Base-by-base conservation (phyloP, 2,113 vertebrate species). In the Lepisosteus osseus region DNA sequence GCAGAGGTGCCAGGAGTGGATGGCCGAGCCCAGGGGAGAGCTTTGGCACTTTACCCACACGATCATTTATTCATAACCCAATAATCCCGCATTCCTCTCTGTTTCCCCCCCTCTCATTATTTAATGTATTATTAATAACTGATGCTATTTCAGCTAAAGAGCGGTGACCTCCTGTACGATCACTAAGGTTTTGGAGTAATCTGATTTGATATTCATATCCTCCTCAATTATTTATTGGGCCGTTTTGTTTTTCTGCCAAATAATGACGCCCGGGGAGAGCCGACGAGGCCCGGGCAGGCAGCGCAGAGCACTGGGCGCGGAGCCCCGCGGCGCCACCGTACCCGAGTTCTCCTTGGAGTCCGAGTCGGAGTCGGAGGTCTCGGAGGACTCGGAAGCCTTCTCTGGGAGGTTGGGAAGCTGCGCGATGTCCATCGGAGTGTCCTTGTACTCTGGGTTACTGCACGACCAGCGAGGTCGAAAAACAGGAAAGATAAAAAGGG, bases 271-370 rank as follows among this genome's bases (percentile, higher is more conserved):
- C 47, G 47, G 47, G 47, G 47, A 51, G 47, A 51, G 47, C 47
- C 9, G 47, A 51, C 47, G 47, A 9, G 5, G 47, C 47, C 47
- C 9, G 47, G 47, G 47, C 47, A 5, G 5, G 47, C 47, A 6
- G 47, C 9, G 47, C 47, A 2, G 47, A 5, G 9, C 5, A 17
- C 15, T 17, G 15, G 15, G 15, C 15, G 47, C 47, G 47, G 47
- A 5, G 9, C 5, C 47, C 47, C 47, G 2, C 47, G 5, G 5
- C 9, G 47, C 47, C 47, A 9, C 62, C 57, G 15, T 93, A 99
- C 97, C 97, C 82, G 97, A 98, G 90, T 95, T 98, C 85, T 99
- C 97, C 90, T 99, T 99, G 79, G 95, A 98, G 81, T 99, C 97
- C 0, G 96, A 98, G 77, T 99, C 97, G 0, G 97, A 98, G 86